Evolutionary conservation across 2,113 vertebrate species (phyloP).

Genomic region (Rallus limicola): DNA sequence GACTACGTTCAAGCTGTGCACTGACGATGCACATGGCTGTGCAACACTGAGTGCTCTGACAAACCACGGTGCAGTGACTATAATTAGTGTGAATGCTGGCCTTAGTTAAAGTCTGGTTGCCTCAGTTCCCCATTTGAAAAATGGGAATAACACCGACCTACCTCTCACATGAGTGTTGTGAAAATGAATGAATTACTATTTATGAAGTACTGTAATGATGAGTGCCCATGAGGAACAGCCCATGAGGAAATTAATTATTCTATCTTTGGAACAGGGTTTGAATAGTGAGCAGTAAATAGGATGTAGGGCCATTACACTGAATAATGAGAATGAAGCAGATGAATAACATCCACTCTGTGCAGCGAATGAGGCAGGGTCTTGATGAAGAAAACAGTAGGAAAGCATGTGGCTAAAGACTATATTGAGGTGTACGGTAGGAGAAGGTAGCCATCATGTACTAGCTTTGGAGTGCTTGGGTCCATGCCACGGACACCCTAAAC

Average conservation of each 20-base stretch:
- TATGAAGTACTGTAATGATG: conserved; percentile 66
- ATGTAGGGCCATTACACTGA: conserved; percentile 53
- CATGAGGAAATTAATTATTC: conserved; percentile 69
- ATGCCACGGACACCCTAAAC: not conserved
- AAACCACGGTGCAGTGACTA: not conserved
- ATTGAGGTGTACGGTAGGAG: not conserved
- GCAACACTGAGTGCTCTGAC: not conserved
- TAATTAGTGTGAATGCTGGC: not conserved
- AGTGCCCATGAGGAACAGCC: conserved; percentile 61
- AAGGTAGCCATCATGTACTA: not conserved
- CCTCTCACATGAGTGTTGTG: conserved; percentile 38
- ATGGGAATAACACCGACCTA: not conserved
- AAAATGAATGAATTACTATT: conserved; percentile 67
- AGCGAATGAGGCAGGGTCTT: not conserved
- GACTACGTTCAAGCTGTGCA: not conserved
- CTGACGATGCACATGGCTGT: fast-evolving
- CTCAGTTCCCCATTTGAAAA: conserved; percentile 40
- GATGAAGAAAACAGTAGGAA: not conserved
- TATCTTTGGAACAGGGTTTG: conserved; percentile 58
- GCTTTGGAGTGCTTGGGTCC: not conserved
- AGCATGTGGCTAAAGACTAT: not conserved
- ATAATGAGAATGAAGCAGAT: conserved; percentile 44
- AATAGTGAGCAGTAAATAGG: conserved; percentile 66
- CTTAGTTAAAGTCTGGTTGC: conserved; percentile 20
- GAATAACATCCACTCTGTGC: conserved; percentile 10